Percentiles rank a stretch among this genome's conserved stretches.
Conservation (phyloP, 2,888 invertebrate species). For the Ceriagrion tenellum region DNA sequence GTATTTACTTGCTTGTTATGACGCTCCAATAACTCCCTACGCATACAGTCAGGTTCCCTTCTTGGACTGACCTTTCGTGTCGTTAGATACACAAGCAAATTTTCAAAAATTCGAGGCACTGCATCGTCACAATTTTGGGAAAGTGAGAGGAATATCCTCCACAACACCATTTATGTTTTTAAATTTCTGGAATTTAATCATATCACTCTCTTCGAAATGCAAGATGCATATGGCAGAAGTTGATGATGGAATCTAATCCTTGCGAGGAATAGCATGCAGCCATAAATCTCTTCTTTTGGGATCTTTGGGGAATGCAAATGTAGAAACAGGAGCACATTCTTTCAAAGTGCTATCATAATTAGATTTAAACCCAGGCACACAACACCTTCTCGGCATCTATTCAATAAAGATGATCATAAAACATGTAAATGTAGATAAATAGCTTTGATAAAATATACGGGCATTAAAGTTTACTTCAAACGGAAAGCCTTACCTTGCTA, state of each 20-base stretch:
- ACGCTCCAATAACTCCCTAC: no score
- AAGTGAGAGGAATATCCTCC: not conserved
- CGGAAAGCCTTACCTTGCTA: conserved; percentile 72
- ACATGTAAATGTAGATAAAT: not conserved
- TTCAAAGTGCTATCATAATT: conserved; percentile 40
- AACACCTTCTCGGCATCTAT: conserved; percentile 47
- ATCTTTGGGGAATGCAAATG: conserved; percentile 24
- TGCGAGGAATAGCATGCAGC: not conserved
- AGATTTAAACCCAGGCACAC: not conserved
- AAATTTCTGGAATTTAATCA: not conserved
- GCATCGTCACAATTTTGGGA: conserved; percentile 19
- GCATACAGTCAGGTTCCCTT: no score
- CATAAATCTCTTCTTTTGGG: not conserved
- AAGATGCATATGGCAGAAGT: not conserved
- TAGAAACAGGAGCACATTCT: not conserved
- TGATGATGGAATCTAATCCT: conserved; percentile 73
- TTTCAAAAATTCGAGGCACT: not conserved
- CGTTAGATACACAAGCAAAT: not conserved
- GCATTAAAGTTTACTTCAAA: conserved; percentile 27
- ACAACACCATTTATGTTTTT: not conserved
- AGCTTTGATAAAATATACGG: not conserved
- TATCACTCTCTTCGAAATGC: not conserved
- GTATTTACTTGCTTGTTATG: not conserved
- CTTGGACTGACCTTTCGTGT: not conserved
- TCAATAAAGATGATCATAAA: not conserved